Evolutionary conservation across 2,113 vertebrate genomes (phyloP).

Genomic region (Tapirus terrestris): DNA sequence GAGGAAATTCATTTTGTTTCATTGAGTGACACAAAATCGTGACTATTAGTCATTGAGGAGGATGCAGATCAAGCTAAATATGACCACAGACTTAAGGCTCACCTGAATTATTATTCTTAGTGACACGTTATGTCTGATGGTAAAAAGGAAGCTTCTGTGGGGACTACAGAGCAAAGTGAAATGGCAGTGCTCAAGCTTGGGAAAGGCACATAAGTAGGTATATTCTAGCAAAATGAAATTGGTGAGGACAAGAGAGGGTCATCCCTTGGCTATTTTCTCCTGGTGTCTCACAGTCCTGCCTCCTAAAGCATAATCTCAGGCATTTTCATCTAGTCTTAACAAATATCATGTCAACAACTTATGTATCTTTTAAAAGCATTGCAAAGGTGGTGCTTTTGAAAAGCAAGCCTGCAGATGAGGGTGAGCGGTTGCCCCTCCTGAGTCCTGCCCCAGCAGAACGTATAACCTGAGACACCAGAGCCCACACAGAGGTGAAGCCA

Average conservation of each 20-base stretch:
- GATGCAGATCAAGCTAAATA: background rate
- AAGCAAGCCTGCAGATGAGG: background rate
- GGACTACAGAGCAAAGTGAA: background rate
- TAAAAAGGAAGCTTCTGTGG: background rate
- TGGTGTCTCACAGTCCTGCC: background rate
- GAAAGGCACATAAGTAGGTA: fast-evolving
- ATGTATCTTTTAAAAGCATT: background rate
- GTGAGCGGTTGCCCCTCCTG: fast-evolving
- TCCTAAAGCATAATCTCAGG: background rate
- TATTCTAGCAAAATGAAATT: background rate
- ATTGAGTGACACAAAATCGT: no score
- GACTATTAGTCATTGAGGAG: background rate
- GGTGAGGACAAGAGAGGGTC: fast-evolving
- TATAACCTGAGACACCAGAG: background rate
- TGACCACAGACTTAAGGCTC: background rate
- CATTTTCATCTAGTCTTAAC: background rate
- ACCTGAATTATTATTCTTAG: background rate
- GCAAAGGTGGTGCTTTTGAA: background rate
- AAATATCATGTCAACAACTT: background rate
- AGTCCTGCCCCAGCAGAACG: background rate
- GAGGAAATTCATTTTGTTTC: background rate
- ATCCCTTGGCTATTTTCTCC: background rate
- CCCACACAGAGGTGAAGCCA: background rate
- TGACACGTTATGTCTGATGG: background rate
- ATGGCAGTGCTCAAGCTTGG: fast-evolving